These are phyloP conservation scores for Rattus rattus DNA, from an alignment of 2,113 vertebrate genomes.

Conservation along the genomic window DNA sequence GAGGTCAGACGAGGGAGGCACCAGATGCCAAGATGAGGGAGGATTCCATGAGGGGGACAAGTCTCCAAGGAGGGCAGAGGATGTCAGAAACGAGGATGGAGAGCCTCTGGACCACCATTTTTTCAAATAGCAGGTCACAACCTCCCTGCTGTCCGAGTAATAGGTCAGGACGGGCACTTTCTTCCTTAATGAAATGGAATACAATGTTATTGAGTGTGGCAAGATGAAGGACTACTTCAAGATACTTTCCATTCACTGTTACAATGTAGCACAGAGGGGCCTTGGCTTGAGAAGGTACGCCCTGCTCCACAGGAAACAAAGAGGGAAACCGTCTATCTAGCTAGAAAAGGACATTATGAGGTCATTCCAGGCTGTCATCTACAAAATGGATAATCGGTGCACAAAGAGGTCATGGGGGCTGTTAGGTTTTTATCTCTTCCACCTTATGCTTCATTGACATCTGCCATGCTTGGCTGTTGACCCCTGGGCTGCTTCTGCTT, in stretches of 20 bases:
- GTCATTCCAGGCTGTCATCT: not conserved
- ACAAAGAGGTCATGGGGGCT: not conserved
- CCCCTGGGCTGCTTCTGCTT: not conserved
- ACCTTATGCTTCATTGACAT: not conserved
- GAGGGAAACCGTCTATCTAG: not conserved
- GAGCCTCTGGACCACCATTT: not conserved
- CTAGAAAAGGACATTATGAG: not conserved
- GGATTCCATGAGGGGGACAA: not conserved
- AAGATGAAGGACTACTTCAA: not conserved
- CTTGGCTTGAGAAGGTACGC: not conserved
- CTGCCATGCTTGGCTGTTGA: not conserved
- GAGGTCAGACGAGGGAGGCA: slow-evolving; percentile 32
- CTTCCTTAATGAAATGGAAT: not conserved
- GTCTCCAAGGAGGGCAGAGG: not conserved
- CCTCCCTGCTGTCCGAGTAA: not conserved
- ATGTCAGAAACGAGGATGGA: not conserved
- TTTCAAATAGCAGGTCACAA: slow-evolving; percentile 12
- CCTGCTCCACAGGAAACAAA: not conserved
- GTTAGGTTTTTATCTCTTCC: not conserved
- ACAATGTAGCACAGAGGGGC: not conserved
- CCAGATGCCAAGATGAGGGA: not conserved
- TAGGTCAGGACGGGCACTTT: not conserved
- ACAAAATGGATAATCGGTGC: not conserved
- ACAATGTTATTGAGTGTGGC: not conserved
- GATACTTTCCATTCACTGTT: not conserved